These are phyloP conservation scores for Trachelus iudaicus DNA, from an alignment of 2,888 invertebrate species.

Conservation along the genomic window DNA sequence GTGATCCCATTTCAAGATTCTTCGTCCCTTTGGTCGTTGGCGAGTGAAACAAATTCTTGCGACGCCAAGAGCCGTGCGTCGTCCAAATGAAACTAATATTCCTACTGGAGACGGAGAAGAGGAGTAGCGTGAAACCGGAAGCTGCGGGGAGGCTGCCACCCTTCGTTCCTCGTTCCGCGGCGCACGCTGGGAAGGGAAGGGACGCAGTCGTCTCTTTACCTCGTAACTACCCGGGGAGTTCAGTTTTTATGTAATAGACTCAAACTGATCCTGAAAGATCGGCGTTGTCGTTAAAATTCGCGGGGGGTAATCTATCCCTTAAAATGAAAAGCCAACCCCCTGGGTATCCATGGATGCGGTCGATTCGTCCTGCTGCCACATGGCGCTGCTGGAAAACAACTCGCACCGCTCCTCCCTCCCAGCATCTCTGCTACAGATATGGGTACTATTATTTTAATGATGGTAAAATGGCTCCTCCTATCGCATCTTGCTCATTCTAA, in stretches of 20 bases:
- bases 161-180: neutral
- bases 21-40: neutral
- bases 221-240: neutral
- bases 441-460: slow-evolving; percentile 27
- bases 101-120: neutral
- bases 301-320: slow-evolving; percentile 32
- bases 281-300: slow-evolving; percentile 28
- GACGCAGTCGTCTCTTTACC: neutral
- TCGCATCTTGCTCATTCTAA: slow-evolving; percentile 8
- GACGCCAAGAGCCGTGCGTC: slow-evolving; percentile 36
- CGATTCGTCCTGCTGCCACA: neutral
- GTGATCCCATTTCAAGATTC: neutral
- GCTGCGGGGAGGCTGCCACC: neutral
- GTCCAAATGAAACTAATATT: slow-evolving; percentile 50
- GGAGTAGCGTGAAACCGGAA: neutral
- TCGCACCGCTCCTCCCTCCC: neutral
- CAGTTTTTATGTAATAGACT: slow-evolving; percentile 22
- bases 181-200: neutral
- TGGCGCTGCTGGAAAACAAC: neutral
- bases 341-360: neutral
- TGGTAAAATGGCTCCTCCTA: slow-evolving; percentile 24
- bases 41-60: neutral
- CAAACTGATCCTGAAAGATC: slow-evolving; percentile 25
- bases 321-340: slow-evolving; percentile 15
- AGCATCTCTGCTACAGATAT: neutral